phyloP scores from a whole-genome alignment of 2,888 invertebrate genomes.

The Aphodius granarius region DNA sequence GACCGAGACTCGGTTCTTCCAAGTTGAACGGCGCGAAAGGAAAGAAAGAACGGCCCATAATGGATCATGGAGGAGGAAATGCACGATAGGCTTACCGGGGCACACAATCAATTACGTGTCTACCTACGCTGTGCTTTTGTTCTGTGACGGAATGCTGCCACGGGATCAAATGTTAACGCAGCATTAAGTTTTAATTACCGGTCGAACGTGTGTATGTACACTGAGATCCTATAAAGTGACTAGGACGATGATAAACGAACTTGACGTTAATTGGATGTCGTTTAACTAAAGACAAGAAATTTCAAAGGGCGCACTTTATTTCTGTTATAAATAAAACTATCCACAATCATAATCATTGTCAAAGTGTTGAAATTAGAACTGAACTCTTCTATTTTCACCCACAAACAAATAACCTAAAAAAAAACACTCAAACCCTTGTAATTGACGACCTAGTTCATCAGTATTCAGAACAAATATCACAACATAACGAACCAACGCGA shows the following conservation, averaged over 20 bases:
- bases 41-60: neutral
- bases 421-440: too few relatives aligned
- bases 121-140: neutral
- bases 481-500: neutral
- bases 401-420: neutral
- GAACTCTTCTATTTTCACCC: neutral
- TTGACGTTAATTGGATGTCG: neutral
- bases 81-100: neutral
- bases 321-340: too few relatives aligned
- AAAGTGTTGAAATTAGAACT: too few relatives aligned
- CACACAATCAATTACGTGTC: neutral
- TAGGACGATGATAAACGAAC: neutral
- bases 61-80: neutral
- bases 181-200: neutral
- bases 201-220: neutral
- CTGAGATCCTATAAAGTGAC: neutral
- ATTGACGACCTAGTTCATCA: neutral
- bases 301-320: too few relatives aligned
- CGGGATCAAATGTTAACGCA: neutral
- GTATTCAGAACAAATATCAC: neutral
- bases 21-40: neutral
- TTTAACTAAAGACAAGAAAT: neutral
- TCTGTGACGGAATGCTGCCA: neutral
- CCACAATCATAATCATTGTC: neutral
- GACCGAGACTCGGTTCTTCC: neutral